Percentiles rank a stretch among this genome's conserved stretches.
Evolutionary conservation across 2,888 invertebrate species (phyloP).

Genomic region (Imbricaverruca yamaguchii): DNA sequence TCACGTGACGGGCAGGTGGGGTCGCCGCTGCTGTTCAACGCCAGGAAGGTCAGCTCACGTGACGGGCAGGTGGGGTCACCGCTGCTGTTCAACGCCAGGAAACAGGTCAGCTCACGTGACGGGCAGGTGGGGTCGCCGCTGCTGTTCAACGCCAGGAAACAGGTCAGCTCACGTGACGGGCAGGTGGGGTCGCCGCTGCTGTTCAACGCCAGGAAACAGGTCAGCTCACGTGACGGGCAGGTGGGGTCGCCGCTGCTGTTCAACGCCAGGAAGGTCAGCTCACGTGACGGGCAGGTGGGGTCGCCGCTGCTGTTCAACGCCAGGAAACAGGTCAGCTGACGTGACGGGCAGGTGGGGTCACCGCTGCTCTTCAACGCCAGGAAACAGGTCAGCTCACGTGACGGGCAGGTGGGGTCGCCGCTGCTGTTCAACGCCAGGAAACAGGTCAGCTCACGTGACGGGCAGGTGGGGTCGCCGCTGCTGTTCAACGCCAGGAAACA

Average conservation of each 20-base stretch:
- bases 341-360: conserved; percentile 34
- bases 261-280: neutral
- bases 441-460: no score
- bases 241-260: conserved; percentile 42
- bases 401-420: conserved; percentile 42
- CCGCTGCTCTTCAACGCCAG: conserved; percentile 40
- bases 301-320: conserved; percentile 42
- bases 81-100: conserved; percentile 36
- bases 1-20: no score
- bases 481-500: neutral
- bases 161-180: no score
- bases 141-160: neutral
- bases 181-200: conserved; percentile 42
- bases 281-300: neutral
- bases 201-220: neutral
- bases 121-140: conserved; percentile 42
- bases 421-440: neutral
- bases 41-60: neutral
- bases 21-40: conserved; percentile 42
- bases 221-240: no score
- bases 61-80: conserved; percentile 39
- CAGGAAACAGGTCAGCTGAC: neutral
- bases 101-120: neutral
- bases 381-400: neutral
- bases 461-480: conserved; percentile 42